Base-by-base conservation (phyloP, 2,888 invertebrate species). In the Dioctria rufipes region DNA sequence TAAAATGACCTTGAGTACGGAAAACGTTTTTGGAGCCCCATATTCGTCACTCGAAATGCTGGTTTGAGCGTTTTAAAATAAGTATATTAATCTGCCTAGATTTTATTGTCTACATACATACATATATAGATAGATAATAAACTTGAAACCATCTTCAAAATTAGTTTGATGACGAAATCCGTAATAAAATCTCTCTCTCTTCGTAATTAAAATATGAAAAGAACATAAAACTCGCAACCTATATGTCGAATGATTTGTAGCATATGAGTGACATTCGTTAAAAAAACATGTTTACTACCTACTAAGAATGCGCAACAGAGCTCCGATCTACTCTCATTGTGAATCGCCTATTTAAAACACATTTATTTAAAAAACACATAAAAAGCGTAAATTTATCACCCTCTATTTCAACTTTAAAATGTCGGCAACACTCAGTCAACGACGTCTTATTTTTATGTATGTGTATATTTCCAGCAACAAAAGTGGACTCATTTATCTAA, bases 361-460 rank as follows among this genome's bases (percentile, higher is more conserved):
- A 60, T 75, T 75, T 60, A 60, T 69, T 69, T 69, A n/a, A 75
- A 75, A 75, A 75, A 75, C 73, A 75, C 73, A 60, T 60, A 75
- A 75, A 60, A 60, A 60, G 60, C 60, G 73, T 42, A 60, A 75
- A 75, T 75, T 75, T 75, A 75, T 75, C 73, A 75, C 73, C 69
- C 49, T 25, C 25, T 69, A 69, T 69, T 69, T 69, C 51, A 69
- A 69, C 51, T 51, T 69, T 49, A 51, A 69, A 51, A 49, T 8
- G 54, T 39, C n/a, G 69, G 25, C 46, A 61, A 54, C 61, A 61
- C 25, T 39, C 40, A n/a, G 25, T 25, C 25, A 25, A 25, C 25
- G 54, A 54, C 54, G 54, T 54, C 54, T 54, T 54, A 54, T 54
- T 54, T 54, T 54, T 11, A 54, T 40, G 43, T 39, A 11, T 3